These are phyloP conservation scores for Scomber japonicus DNA, from an alignment of 2,113 vertebrate genomes.

Conservation along the genomic window DNA sequence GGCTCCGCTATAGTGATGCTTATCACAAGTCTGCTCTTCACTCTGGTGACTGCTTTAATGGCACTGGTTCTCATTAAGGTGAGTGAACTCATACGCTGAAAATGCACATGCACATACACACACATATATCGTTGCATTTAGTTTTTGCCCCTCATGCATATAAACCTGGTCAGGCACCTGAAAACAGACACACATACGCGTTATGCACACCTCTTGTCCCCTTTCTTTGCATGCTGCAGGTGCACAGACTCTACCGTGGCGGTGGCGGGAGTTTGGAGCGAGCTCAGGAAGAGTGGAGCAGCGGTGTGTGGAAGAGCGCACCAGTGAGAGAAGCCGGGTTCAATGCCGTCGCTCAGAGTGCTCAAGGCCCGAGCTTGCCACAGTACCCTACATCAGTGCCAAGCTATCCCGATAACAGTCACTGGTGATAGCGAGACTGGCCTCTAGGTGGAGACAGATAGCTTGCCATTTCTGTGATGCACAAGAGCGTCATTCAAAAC, in stretches of 20 bases:
- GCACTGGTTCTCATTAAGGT: slow-evolving; percentile 89
- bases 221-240: slow-evolving; percentile 78
- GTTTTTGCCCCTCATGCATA: not conserved
- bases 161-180: not conserved
- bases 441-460: slow-evolving; percentile 70
- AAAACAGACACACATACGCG: not conserved
- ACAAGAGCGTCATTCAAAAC: slow-evolving; percentile 6
- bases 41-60: slow-evolving; percentile 86
- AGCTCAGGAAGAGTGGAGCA: slow-evolving; percentile 94
- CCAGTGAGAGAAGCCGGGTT: slow-evolving; percentile 89
- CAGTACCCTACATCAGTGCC: slow-evolving; percentile 93
- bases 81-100: slow-evolving; percentile 60
- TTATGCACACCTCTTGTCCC: not conserved
- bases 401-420: slow-evolving; percentile 88
- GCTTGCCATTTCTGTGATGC: slow-evolving; percentile 8
- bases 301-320: slow-evolving; percentile 89
- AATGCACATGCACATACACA: not conserved
- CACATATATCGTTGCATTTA: not conserved
- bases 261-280: slow-evolving; percentile 91
- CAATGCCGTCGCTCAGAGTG: slow-evolving; percentile 84
- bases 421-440: slow-evolving; percentile 74
- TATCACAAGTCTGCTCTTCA: slow-evolving; percentile 91
- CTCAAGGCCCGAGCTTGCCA: slow-evolving; percentile 91
- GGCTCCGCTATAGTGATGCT: slow-evolving; percentile 94
- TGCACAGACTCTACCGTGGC: slow-evolving; percentile 93